Evolutionary conservation across 2,113 vertebrate genomes (phyloP).

Genomic region (Hippocampus guttulatus): DNA sequence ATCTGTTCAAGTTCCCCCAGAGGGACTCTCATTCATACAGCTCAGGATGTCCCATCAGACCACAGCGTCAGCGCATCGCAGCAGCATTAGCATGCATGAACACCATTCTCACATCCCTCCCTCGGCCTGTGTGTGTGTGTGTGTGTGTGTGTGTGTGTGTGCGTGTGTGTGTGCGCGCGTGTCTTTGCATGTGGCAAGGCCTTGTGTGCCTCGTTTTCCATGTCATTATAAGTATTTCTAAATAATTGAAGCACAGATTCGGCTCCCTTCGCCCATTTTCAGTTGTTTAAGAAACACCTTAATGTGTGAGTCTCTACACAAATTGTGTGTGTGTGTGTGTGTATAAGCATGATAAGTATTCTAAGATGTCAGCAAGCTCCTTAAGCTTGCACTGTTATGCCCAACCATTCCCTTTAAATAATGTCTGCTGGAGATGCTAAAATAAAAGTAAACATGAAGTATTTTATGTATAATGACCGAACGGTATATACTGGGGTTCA

Average conservation of each 20-base stretch:
- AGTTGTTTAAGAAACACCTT: slow-evolving; percentile 35
- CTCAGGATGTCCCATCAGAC: slow-evolving; percentile 69
- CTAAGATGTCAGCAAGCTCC: slow-evolving; percentile 59
- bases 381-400: slow-evolving; percentile 40
- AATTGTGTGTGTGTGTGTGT: not conserved
- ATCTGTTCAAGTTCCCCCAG: slow-evolving; percentile 40
- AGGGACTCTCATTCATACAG: slow-evolving; percentile 67
- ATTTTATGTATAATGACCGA: not conserved
- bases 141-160: slow-evolving; percentile 12
- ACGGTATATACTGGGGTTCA: not conserved
- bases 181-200: not conserved
- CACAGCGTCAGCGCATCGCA: slow-evolving; percentile 42
- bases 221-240: slow-evolving; percentile 37
- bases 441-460: not conserved
- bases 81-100: slow-evolving; percentile 24
- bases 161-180: slow-evolving; percentile 4
- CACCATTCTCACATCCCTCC: slow-evolving; percentile 9
- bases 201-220: slow-evolving; percentile 13
- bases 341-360: slow-evolving; percentile 15
- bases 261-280: slow-evolving; percentile 17
- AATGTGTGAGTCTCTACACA: slow-evolving; percentile 7
- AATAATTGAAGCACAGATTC: slow-evolving; percentile 60
- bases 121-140: slow-evolving; percentile 6
- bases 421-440: slow-evolving; percentile 23
- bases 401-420: slow-evolving; percentile 68